Conservation (phyloP, 2,113 vertebrate genomes). For the Gymnorhina tibicen region DNA sequence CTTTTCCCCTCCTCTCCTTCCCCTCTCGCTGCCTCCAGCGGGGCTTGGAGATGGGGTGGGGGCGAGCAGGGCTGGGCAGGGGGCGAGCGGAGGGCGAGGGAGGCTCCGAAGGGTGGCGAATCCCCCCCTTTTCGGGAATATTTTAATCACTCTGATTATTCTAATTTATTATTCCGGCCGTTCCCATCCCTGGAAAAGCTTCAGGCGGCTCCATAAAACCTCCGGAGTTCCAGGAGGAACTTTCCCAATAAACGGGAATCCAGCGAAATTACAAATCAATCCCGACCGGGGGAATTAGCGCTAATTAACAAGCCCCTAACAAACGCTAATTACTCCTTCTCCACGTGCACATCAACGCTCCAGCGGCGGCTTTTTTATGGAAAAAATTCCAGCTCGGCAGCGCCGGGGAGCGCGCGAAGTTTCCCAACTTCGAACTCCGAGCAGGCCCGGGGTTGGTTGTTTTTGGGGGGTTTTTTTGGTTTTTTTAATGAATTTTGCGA, state of each 20-base stretch:
- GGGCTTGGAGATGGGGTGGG: slow-evolving; percentile 52
- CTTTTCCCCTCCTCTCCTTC: neutral
- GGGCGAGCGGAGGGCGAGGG: slow-evolving; percentile 62
- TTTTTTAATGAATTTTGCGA: slow-evolving; percentile 13
- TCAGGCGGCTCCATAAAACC: neutral
- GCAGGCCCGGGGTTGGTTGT: neutral
- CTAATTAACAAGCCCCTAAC: slow-evolving; percentile 54
- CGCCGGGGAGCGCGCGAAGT: neutral
- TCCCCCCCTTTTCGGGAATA: neutral
- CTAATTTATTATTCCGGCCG: neutral
- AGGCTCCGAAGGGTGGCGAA: slow-evolving; percentile 23
- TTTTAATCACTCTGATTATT: neutral
- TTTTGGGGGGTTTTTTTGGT: too few species aligned
- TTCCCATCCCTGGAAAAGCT: neutral
- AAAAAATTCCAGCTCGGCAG: neutral
- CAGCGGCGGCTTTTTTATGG: slow-evolving; percentile 8
- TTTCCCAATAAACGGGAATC: slow-evolving; percentile 1
- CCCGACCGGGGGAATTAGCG: neutral
- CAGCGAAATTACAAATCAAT: neutral
- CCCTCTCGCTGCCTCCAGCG: neutral
- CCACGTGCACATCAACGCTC: slow-evolving; percentile 29
- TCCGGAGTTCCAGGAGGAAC: neutral
- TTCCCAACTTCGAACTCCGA: slow-evolving; percentile 20
- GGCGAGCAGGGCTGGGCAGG: slow-evolving; percentile 36
- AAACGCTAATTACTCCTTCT: slow-evolving; percentile 34